A percentile compares a stretch with the other conserved stretches of the same genome.
These are phyloP conservation scores for Epizoanthus ramosus DNA, from an alignment of 92 coral and sea anemone genomes.

Conservation along the genomic window DNA sequence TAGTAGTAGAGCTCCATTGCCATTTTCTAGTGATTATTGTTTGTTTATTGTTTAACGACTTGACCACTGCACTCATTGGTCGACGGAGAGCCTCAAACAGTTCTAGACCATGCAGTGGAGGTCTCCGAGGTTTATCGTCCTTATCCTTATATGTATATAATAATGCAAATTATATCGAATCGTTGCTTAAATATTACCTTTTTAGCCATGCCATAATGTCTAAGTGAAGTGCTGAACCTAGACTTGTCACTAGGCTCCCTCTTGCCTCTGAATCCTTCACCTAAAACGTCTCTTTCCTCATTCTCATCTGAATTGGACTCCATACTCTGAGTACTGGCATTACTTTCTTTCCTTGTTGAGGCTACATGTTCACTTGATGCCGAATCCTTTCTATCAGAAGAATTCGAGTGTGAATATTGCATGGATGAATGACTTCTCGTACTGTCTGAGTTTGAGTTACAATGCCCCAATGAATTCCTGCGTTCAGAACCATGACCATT, in stretches of 20 bases:
- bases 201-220: conserved; percentile 62
- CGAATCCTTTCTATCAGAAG: conserved; percentile 61
- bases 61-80: too few species aligned
- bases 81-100: too few species aligned
- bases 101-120: too few species aligned
- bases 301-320: conserved; percentile 84
- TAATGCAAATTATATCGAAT: not conserved
- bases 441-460: conserved; percentile 33
- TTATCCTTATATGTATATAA: too few species aligned
- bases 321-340: conserved; percentile 79
- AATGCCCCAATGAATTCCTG: conserved; percentile 34
- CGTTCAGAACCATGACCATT: conserved; percentile 22
- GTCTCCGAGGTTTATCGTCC: too few species aligned
- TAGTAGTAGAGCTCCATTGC: too few species aligned
- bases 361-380: conserved; percentile 41
- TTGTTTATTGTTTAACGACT: too few species aligned
- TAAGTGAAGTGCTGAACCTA: conserved; percentile 73
- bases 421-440: conserved; percentile 12
- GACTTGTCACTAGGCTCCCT: conserved; percentile 65
- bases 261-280: conserved; percentile 58
- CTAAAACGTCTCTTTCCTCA: conserved; percentile 78
- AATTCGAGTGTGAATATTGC: not conserved
- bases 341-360: conserved; percentile 72
- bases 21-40: too few species aligned
- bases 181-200: conserved; percentile 54